Conservation (phyloP, 2,888 invertebrate species). For the Ornithoptera alexandrae region DNA sequence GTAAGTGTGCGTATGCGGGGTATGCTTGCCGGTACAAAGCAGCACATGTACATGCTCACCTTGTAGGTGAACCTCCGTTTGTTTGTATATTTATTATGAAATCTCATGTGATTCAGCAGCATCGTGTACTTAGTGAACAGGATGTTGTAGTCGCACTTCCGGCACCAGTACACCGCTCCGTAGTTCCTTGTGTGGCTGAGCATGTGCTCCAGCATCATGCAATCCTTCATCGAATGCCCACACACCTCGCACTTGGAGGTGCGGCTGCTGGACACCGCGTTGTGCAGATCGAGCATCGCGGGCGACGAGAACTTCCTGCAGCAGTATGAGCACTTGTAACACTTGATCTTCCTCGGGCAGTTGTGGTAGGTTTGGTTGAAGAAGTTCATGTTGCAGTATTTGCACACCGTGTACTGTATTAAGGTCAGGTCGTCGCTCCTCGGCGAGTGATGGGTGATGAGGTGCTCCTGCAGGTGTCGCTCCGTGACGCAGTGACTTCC, state of each 20-base stretch:
- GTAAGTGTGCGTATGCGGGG: no score
- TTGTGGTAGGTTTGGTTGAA: neutral
- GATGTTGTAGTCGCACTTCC: conserved; percentile 4
- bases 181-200: conserved; percentile 9
- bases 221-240: neutral
- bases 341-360: conserved; percentile 2
- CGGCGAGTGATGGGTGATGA: neutral
- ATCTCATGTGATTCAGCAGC: conserved; percentile 1
- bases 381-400: neutral
- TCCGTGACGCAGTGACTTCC: neutral
- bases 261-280: neutral
- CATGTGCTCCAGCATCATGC: neutral
- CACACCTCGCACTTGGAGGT: neutral
- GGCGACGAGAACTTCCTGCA: neutral
- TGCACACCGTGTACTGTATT: neutral
- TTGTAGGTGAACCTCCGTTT: neutral
- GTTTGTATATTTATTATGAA: neutral
- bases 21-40: no score
- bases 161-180: neutral
- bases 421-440: conserved; percentile 1
- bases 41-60: neutral
- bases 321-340: neutral
- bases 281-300: neutral
- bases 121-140: neutral
- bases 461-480: neutral